Percentiles rank a stretch among this genome's conserved stretches.
Conservation (phyloP, 2,797 vertebrate genomes). For the Phylloscopus collybita region DNA sequence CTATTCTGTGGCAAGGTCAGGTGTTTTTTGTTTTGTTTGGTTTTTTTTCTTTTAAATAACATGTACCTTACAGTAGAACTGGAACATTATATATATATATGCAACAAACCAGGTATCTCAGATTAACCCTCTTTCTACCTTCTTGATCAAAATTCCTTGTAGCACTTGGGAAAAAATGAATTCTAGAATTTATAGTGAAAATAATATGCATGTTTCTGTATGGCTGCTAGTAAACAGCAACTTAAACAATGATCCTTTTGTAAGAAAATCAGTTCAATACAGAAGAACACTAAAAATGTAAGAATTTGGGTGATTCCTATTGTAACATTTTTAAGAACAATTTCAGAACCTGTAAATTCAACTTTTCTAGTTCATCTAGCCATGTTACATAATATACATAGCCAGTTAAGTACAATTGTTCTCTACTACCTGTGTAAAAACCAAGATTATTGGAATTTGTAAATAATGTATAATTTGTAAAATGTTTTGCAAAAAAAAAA, state of each 20-base stretch:
- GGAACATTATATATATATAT: slow-evolving; percentile 38
- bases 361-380: slow-evolving; percentile 36
- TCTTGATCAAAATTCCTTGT: background rate
- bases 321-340: background rate
- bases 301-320: background rate
- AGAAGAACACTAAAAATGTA: background rate
- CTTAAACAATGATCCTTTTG: background rate
- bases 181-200: slow-evolving; percentile 12
- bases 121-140: background rate
- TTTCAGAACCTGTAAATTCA: slow-evolving; percentile 21
- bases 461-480: slow-evolving; percentile 74
- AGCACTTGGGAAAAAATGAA: background rate
- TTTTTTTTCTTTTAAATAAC: background rate
- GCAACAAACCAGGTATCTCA: slow-evolving; percentile 34
- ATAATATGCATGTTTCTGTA: background rate
- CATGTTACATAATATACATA: slow-evolving; percentile 18
- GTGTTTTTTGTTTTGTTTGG: too few species aligned
- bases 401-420: slow-evolving; percentile 5
- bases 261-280: background rate
- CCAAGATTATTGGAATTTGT: slow-evolving; percentile 48
- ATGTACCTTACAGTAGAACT: slow-evolving; percentile 10
- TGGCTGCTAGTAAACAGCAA: slow-evolving; percentile 28
- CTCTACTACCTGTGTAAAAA: slow-evolving; percentile 51
- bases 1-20: background rate
- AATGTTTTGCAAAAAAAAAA: slow-evolving; percentile 46